Percentiles rank a stretch among this genome's conserved stretches.
phyloP scores from a whole-genome alignment of 2,888 invertebrate species.

The Marronus borbonicus region DNA sequence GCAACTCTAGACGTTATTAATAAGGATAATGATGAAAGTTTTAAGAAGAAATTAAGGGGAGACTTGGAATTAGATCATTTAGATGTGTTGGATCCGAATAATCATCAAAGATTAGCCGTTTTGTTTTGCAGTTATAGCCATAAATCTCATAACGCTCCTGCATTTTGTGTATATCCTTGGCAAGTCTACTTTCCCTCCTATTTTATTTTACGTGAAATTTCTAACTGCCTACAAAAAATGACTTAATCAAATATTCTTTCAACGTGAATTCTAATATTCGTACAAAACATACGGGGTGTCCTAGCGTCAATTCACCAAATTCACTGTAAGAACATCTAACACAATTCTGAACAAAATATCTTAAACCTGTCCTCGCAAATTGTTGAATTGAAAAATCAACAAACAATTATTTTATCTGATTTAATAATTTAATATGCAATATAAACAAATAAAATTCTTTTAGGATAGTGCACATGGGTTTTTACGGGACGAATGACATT shows the following conservation, averaged over 20 bases:
- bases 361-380: too few species aligned
- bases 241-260: too few species aligned
- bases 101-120: slow-evolving; percentile 90
- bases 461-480: slow-evolving; percentile 93
- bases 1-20: slow-evolving; percentile 56
- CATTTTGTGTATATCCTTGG: slow-evolving; percentile 93
- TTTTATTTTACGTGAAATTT: not conserved
- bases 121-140: slow-evolving; percentile 91
- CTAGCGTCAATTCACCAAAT: too few species aligned
- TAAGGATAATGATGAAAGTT: slow-evolving; percentile 60
- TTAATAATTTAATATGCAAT: too few species aligned
- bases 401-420: too few species aligned
- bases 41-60: slow-evolving; percentile 59
- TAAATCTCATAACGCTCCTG: slow-evolving; percentile 84
- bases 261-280: too few species aligned
- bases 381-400: too few species aligned
- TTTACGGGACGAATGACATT: slow-evolving; percentile 96
- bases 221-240: too few species aligned
- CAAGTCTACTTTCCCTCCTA: slow-evolving; percentile 66
- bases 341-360: too few species aligned
- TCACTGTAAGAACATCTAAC: too few species aligned
- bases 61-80: slow-evolving; percentile 54
- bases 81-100: slow-evolving; percentile 85
- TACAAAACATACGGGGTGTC: too few species aligned
- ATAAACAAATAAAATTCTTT: slow-evolving; percentile 50